phyloP scores from a whole-genome alignment of 2,888 invertebrate genomes.

The Pedicia rivosa region DNA sequence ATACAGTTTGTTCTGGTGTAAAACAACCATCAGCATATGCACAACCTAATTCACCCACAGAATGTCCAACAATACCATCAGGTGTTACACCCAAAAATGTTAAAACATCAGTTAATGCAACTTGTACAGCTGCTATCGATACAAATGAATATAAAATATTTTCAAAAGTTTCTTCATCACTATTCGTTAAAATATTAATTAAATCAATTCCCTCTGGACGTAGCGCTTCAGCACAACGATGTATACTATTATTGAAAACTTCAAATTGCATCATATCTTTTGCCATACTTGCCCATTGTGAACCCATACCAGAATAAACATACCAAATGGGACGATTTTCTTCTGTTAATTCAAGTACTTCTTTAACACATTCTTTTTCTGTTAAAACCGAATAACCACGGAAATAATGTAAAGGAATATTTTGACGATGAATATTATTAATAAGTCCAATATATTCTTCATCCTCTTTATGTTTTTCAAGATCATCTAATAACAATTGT shows the following conservation, averaged over 20 bases:
- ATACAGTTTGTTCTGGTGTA: slow-evolving; percentile 82
- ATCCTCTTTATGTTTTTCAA: slow-evolving; percentile 42
- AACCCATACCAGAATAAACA: slow-evolving; percentile 96
- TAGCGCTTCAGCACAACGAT: slow-evolving; percentile 58
- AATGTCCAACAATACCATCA: slow-evolving; percentile 93
- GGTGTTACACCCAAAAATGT: slow-evolving; percentile 59
- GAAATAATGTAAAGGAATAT: slow-evolving; percentile 59
- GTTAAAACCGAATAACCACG: slow-evolving; percentile 69
- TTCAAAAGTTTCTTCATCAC: slow-evolving; percentile 61
- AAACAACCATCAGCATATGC: slow-evolving; percentile 94
- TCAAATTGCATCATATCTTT: slow-evolving; percentile 70
- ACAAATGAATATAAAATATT: slow-evolving; percentile 83
- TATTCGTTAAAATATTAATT: slow-evolving; percentile 58
- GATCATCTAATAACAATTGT: slow-evolving; percentile 43
- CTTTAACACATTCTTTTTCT: slow-evolving; percentile 32
- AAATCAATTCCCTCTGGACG: slow-evolving; percentile 69
- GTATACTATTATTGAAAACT: slow-evolving; percentile 61
- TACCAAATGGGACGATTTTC: slow-evolving; percentile 80
- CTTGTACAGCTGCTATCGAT: slow-evolving; percentile 89
- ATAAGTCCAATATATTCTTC: slow-evolving; percentile 62
- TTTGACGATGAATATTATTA: slow-evolving; percentile 52
- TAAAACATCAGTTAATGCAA: slow-evolving; percentile 85
- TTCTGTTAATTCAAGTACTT: slow-evolving; percentile 34
- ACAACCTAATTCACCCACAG: slow-evolving; percentile 53
- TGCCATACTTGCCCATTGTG: slow-evolving; percentile 96